Conservation (phyloP, 2,888 invertebrate genomes). For the Acrocera orbiculus region DNA sequence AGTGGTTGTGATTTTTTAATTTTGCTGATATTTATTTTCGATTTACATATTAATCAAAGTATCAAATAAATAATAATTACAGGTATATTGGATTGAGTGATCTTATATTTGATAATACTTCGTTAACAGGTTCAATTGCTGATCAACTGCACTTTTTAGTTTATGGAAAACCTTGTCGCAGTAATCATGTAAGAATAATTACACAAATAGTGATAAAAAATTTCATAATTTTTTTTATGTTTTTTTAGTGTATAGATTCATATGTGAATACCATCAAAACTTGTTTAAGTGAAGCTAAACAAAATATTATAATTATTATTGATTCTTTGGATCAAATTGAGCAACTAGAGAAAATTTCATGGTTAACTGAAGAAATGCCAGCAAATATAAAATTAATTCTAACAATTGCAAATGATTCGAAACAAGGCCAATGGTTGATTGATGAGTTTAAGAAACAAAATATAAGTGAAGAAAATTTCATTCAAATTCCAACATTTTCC, state of each 20-base stretch:
- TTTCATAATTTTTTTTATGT: conserved; percentile 3
- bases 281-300: conserved; percentile 23
- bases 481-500: conserved; percentile 24
- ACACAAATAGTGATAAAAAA: neutral
- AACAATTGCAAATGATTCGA: conserved; percentile 26
- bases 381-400: conserved; percentile 58
- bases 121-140: conserved; percentile 52
- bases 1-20: no score
- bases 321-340: conserved; percentile 53
- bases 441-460: conserved; percentile 15
- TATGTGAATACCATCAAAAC: conserved; percentile 43
- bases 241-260: conserved; percentile 47
- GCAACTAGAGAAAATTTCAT: conserved; percentile 39
- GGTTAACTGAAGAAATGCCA: conserved; percentile 60
- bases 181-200: conserved; percentile 36
- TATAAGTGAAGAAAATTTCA: conserved; percentile 22
- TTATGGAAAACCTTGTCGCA: conserved; percentile 45
- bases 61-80: no score
- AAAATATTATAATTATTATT: conserved; percentile 51
- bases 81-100: conserved; percentile 26
- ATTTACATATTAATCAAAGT: no score
- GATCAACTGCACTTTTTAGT: conserved; percentile 56
- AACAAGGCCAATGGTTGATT: conserved; percentile 9
- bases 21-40: no score
- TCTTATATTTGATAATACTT: conserved; percentile 23